Evolutionary conservation across 2,888 invertebrate species (phyloP), one percentile per base, ranked within the genome.

Genomic region (Uloborus plumipes): DNA sequence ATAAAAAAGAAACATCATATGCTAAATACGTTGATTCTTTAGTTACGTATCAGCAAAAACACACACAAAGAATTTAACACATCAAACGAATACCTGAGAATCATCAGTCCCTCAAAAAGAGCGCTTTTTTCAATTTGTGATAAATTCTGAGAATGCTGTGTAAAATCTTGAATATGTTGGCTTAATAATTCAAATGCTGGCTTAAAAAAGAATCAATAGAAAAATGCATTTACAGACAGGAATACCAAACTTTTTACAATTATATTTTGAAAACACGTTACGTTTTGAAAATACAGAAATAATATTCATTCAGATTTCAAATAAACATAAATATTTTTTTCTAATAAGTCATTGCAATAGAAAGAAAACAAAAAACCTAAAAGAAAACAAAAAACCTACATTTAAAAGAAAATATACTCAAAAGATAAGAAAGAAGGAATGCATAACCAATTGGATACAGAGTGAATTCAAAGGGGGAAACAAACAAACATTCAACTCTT

Each of bases 121-220:
- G 95, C 94, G 67, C 94, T 93, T 87, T 94, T 93, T 89, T 96
- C 96, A 90, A 95, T 92, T 84, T 94, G 93, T 84, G 94, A 94
- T 71, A 96, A 91, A 86, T 89, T 92, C 11, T 91, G 90, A 47
- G 90, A 90, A 84, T 94, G 93, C 67, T 92, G 91, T 6, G 93
- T 92, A 74, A 96, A 90, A 81, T 92, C 92, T 74, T 93, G 92
- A 4, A 95, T 93, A 86, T 94, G 93, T 13, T 92, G 92, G 88
- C 94, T 93, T 85, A 97, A 93, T 84, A 95, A 93, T 72, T 94
- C 94, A 89, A 97, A 97, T 53, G 95, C 94, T 0, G 96, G 95
- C 88, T 88, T 84, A 22, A 86, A 26, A 26, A 26, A 26, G 2
- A 26, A 84, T 73, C 9, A 58, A 18, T 67, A 66, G 66, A 69